These are phyloP conservation scores for Onychomys arenicola DNA, from an alignment of 2,797 vertebrate genomes.

Conservation along the genomic window DNA sequence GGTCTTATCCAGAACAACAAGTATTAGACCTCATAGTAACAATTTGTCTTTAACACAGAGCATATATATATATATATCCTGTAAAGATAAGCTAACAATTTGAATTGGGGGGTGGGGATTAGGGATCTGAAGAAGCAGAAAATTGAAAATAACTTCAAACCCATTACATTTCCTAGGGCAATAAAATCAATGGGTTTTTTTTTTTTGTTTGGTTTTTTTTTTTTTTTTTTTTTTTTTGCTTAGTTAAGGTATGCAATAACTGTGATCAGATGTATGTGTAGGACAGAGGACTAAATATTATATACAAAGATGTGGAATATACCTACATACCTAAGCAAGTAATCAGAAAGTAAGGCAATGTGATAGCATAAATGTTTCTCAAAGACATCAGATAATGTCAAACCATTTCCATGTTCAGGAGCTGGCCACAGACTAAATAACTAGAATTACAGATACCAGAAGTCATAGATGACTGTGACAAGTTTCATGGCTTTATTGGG, in stretches of 20 bases:
- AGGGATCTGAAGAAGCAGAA: background rate
- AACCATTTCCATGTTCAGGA: background rate
- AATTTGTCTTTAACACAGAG: background rate
- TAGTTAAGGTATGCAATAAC: background rate
- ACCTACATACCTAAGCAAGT: background rate
- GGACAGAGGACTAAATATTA: background rate
- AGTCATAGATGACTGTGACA: background rate
- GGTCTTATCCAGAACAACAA: background rate
- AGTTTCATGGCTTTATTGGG: background rate
- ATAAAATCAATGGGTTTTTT: too few relatives aligned
- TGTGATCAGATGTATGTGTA: background rate
- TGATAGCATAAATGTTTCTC: background rate
- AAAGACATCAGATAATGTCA: background rate
- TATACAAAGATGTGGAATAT: background rate
- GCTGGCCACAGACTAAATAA: background rate
- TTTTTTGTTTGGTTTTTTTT: too few relatives aligned
- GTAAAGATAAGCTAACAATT: background rate
- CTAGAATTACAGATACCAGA: background rate
- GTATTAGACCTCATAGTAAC: background rate
- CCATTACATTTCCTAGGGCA: background rate
- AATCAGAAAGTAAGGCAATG: background rate
- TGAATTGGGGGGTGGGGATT: background rate
- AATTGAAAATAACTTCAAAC: background rate
- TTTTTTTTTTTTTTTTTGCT: too few relatives aligned
- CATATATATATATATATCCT: too few relatives aligned